Evolutionary conservation across 92 coral and sea anemone genomes (phyloP), one percentile per base, ranked within the genome.

Genomic region (Zoanthus solanderi): DNA sequence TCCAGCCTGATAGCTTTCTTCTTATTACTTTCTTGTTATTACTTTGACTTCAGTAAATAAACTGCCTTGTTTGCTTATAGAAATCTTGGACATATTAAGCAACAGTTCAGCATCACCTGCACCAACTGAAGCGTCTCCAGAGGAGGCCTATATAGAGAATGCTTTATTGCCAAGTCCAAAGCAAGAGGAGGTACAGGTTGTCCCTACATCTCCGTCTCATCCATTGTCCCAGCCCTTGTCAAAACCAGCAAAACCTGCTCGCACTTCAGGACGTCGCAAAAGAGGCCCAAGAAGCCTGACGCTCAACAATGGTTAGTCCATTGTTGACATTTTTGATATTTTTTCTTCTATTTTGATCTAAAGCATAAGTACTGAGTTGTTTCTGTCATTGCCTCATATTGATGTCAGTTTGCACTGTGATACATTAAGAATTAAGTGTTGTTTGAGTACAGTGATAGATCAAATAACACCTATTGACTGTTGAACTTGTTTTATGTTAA

Each of bases 231-330:
- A 14, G 46, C 47, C 75, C 0, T 3, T 12, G 17, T 6, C 47
- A 46, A 81, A 81, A 46, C 85, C 75, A 4, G 4, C 11, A 2
- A 81, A 81, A 81, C 60, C 42, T 34, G 72, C 31, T 2, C 72
- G 47, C 2, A 46, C 75, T 12, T 28, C 58, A 3, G 85, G 85
- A 50, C 47, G 85, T 7, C 85, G 85, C 85, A 81, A 81, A 28
- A 58, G 85, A 4, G 85, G 85, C 9, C 85, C 85, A 45, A 23
- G 85, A 66, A 81, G 85, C 10, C 30, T 81, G 28, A 81, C 85
- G 5, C 16, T 81, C 7, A 67, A 81, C 17, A 81, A 81, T 23
- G 85, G 85, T 81, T 66, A 37, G 74, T 47, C 11, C 7, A 10
- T 58, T 31, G 7, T 5, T 17, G 30, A 63, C 1, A 63, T 63